phyloP scores from a whole-genome alignment of 2,888 invertebrate species.

The Nematopogon swammerdamellus region DNA sequence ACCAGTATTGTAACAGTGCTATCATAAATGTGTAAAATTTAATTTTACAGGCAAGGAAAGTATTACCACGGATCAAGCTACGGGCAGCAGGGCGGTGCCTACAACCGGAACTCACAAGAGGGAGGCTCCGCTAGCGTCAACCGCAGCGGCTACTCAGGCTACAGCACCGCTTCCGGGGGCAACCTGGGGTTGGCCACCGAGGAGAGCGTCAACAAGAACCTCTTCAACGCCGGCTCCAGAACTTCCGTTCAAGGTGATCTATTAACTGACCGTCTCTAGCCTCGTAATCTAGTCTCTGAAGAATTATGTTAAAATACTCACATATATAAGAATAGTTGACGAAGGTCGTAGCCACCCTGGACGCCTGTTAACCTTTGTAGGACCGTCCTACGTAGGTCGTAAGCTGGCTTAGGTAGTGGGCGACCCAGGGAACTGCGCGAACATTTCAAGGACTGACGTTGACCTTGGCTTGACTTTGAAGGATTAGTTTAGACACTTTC shows the following conservation, averaged over 20 bases:
- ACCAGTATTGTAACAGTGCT: too few relatives aligned
- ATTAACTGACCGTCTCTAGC: too few relatives aligned
- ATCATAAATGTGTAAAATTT: too few relatives aligned
- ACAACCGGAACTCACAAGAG: neutral
- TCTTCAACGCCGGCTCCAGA: slow-evolving; percentile 38
- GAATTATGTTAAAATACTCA: neutral
- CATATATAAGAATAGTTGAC: neutral
- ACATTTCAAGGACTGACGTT: too few relatives aligned
- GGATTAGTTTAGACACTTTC: too few relatives aligned
- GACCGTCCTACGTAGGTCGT: too few relatives aligned
- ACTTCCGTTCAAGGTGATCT: slow-evolving; percentile 20
- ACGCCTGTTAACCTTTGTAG: too few relatives aligned
- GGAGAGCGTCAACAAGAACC: slow-evolving; percentile 43
- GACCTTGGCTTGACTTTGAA: too few relatives aligned
- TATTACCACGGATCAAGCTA: neutral
- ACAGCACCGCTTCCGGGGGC: slow-evolving; percentile 5
- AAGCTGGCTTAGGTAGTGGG: too few relatives aligned
- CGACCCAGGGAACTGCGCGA: too few relatives aligned
- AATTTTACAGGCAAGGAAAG: neutral
- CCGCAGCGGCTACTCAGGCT: neutral
- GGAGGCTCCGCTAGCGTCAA: neutral
- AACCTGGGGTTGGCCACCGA: slow-evolving; percentile 39
- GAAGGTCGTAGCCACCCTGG: too few relatives aligned
- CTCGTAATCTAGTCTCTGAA: too few relatives aligned
- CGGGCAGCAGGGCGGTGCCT: neutral